Evolutionary conservation across 2,888 invertebrate species (phyloP).

Genomic region (Pachliopta kotzebuea): DNA sequence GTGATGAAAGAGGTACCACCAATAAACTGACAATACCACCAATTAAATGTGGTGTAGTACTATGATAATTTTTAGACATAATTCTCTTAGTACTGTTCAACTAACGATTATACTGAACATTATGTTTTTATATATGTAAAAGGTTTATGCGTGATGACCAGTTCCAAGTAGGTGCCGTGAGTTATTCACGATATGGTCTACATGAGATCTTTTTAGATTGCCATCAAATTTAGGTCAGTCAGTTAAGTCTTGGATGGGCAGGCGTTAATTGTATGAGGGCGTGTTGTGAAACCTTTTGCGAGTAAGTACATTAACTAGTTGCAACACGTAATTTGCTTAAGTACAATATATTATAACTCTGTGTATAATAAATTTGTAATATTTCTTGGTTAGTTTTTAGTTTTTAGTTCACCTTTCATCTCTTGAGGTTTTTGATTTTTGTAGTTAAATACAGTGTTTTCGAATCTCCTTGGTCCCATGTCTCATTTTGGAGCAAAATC

Average conservation of each 20-base stretch:
- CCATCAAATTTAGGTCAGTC: slow-evolving; percentile 52
- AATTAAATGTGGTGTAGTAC: no score
- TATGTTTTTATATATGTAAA: background rate
- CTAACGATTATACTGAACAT: no score
- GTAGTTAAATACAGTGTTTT: no score
- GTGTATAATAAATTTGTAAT: background rate
- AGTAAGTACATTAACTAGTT: slow-evolving; percentile 3
- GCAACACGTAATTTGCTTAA: slow-evolving; percentile 1
- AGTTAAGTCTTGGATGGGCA: slow-evolving; percentile 35
- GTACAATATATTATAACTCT: background rate
- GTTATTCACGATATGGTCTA: slow-evolving; percentile 52
- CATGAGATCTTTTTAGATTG: slow-evolving; percentile 62
- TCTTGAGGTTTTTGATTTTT: background rate
- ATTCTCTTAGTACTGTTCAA: no score
- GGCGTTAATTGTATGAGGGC: slow-evolving; percentile 32
- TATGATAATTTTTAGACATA: no score
- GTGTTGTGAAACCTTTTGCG: slow-evolving; percentile 33
- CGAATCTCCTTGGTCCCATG: no score
- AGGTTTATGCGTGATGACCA: slow-evolving; percentile 29
- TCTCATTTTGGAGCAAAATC: no score
- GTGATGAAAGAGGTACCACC: no score
- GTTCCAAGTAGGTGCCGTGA: slow-evolving; percentile 44
- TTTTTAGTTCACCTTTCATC: background rate
- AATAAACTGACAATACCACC: no score
- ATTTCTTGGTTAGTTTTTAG: background rate